These are phyloP conservation scores for Propithecus deckenii DNA, from an alignment of 2,797 vertebrate species.

Conservation along the genomic window DNA sequence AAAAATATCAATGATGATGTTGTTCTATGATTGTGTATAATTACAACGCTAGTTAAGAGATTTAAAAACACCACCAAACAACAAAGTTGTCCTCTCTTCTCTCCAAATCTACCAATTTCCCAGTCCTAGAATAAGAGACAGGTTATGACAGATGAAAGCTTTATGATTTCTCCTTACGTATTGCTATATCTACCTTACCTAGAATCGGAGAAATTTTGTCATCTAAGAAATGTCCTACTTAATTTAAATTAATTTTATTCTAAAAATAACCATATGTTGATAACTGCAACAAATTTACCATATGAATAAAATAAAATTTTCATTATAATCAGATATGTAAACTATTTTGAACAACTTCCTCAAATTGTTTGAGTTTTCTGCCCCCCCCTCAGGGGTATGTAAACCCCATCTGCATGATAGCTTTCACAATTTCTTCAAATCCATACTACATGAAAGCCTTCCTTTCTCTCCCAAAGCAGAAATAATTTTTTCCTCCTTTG, in stretches of 20 bases:
- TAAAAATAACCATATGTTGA: not conserved
- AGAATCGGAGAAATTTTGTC: not conserved
- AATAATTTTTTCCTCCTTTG: not conserved
- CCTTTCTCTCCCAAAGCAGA: not conserved
- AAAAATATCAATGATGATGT: not conserved
- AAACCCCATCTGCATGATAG: not conserved
- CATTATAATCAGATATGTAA: not conserved
- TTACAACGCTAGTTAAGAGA: not conserved
- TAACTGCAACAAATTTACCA: not conserved
- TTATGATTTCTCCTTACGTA: not conserved
- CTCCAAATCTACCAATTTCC: not conserved
- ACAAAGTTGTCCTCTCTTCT: not conserved
- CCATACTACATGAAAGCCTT: not conserved
- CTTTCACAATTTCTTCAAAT: not conserved
- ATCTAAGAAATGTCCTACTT: not conserved
- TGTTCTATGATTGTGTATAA: not conserved
- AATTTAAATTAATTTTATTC: not conserved
- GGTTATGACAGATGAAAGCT: not conserved
- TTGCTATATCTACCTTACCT: not conserved
- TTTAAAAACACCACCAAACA: not conserved
- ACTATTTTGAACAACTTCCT: not conserved
- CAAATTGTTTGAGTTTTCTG: not conserved
- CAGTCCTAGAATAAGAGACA: not conserved
- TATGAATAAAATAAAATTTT: not conserved
- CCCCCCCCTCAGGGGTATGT: not conserved